Percentiles rank a stretch among this genome's conserved stretches.
These are phyloP conservation scores for Neoarius graeffei DNA, from an alignment of 2,113 vertebrate genomes.

Conservation along the genomic window DNA sequence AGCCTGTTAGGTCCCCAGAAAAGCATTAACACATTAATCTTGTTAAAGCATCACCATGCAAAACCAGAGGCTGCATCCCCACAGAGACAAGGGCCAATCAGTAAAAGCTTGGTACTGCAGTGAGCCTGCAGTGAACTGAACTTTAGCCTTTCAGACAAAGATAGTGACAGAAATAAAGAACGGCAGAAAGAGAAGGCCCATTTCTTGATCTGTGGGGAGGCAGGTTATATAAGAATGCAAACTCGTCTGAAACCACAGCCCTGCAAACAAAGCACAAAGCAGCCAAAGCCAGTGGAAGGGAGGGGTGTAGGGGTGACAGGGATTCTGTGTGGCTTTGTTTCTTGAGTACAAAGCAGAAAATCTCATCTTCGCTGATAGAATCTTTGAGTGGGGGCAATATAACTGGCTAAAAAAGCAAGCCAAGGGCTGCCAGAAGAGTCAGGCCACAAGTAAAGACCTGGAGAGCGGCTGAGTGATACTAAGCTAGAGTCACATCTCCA, in stretches of 20 bases:
- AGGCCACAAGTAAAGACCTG: slow-evolving; percentile 16
- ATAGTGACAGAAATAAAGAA: not conserved
- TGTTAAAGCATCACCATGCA: slow-evolving; percentile 68
- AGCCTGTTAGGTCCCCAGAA: slow-evolving; percentile 59
- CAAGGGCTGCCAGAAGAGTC: slow-evolving; percentile 31
- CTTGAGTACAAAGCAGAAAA: slow-evolving; percentile 44
- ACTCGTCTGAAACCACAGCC: slow-evolving; percentile 58
- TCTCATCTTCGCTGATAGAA: slow-evolving; percentile 43
- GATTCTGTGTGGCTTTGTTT: slow-evolving; percentile 39
- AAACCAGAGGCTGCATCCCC: slow-evolving; percentile 66
- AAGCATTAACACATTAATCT: slow-evolving; percentile 64
- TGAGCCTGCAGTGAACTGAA: slow-evolving; percentile 47
- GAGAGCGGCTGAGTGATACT: slow-evolving; percentile 29
- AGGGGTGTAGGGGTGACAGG: slow-evolving; percentile 2
- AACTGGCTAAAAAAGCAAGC: slow-evolving; percentile 33
- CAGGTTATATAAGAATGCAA: slow-evolving; percentile 63
- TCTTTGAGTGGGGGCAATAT: slow-evolving; percentile 41
- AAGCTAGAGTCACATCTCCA: slow-evolving; percentile 38
- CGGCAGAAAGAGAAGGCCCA: slow-evolving; percentile 26
- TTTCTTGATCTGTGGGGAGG: slow-evolving; percentile 61
- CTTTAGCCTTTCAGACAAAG: slow-evolving; percentile 17
- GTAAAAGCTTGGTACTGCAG: slow-evolving; percentile 25
- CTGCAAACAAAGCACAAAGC: slow-evolving; percentile 58
- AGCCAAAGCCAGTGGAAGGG: slow-evolving; percentile 54
- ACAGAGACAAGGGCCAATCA: slow-evolving; percentile 58